Evolutionary conservation across 2,888 invertebrate genomes (phyloP), one percentile per base, ranked within the genome.

Genomic region (Anticlea derivata): DNA sequence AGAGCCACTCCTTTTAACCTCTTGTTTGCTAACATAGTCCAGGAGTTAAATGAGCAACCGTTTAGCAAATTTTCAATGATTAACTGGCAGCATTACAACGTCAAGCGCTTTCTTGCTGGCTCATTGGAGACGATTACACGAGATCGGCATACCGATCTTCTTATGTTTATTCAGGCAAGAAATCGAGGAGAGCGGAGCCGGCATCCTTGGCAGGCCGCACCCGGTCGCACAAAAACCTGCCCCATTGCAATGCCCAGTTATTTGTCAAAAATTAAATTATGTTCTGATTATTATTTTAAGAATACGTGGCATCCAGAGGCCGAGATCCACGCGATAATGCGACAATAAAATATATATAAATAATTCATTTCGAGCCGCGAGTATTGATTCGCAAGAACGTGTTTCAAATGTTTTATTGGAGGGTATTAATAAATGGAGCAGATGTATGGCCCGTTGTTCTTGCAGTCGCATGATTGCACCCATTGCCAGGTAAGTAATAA

Each of bases 191-290:
- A 58, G 58, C 51, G 58, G 59, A 55, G 61, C 65, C 65, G 72
- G 78, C 71, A 77, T 76, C 73, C 62, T 61, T 50, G 52, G 66
- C 66, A 62, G 50, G 41, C 59, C 63, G 68, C 66, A 66, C 63
- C 69, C 63, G 67, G 65, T 60, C 61, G 50, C 46, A 51, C 72
- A 84, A 86, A 85, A 84, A 83, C 78, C 58, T 29, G 55, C 69
- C 75, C 66, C 50, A 71, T 67, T 45, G 73, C 59, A 66, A 70
- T 74, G 78, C 68, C 77, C 84, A 79, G 86, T 82, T 86, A 88
- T 89, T 90, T 90, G 88, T 89, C 88, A 87, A 86, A 87, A 87
- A 83, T 80, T 82, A 87, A 87, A 86, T 88, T 78, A 86, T 82
- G 78, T 83, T 73, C 77, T 78, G 87, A 87, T 88, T 86, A 88